Conservation (phyloP, 1,140 invertebrate species). For the Halotydeus destructor region DNA sequence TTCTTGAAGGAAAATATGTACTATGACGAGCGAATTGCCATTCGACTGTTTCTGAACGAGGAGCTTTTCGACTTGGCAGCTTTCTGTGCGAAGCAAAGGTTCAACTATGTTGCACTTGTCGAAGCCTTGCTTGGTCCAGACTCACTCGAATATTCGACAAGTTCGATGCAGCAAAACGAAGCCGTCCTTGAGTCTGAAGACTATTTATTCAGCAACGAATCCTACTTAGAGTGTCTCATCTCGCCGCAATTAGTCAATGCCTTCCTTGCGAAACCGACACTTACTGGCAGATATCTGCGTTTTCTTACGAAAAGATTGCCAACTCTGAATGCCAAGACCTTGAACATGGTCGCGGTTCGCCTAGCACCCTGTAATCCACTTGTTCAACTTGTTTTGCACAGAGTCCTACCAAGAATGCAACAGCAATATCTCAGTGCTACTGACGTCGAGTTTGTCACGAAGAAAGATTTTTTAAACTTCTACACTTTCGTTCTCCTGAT, state of each 20-base stretch:
- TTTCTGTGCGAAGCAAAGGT: constrained; percentile 20
- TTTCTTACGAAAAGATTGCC: constrained; percentile 7
- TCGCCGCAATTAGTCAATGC: neutral
- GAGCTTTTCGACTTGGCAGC: constrained; percentile 17
- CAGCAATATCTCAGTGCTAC: constrained; percentile 6
- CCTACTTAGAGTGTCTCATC: neutral
- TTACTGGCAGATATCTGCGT: constrained; percentile 3
- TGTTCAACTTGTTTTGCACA: constrained; percentile 7
- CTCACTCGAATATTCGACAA: too few relatives aligned
- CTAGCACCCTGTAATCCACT: constrained; percentile 1
- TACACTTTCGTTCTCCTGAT: constrained; percentile 9
- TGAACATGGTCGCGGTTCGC: neutral
- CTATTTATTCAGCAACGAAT: neutral
- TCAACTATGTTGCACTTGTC: neutral
- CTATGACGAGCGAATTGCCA: constrained; percentile 42
- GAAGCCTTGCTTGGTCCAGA: neutral
- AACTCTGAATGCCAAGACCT: neutral
- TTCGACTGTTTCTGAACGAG: constrained; percentile 37
- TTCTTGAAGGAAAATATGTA: constrained; percentile 42
- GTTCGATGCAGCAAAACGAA: too few relatives aligned
- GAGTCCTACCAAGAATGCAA: neutral
- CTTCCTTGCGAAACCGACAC: neutral
- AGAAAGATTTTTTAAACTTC: constrained; percentile 11
- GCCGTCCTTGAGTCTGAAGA: too few relatives aligned
- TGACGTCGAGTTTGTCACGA: neutral